Conservation (phyloP, 2,113 vertebrate species). For the Limanda limanda region DNA sequence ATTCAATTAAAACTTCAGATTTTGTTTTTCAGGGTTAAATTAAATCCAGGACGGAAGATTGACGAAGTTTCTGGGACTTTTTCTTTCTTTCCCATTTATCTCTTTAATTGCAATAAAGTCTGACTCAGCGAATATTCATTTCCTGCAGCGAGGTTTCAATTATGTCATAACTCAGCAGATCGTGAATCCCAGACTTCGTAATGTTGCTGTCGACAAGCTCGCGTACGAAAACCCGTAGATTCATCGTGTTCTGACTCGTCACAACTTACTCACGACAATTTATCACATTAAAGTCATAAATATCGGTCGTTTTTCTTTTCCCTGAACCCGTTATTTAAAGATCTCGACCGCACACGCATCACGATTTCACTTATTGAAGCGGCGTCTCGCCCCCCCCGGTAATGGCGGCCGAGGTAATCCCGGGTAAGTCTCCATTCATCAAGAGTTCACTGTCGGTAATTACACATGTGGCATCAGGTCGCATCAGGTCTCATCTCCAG, state of each 20-base stretch:
- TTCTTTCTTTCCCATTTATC: background rate
- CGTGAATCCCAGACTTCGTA: background rate
- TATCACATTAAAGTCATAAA: conserved; percentile 37
- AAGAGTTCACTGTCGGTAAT: conserved; percentile 48
- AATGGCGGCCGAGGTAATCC: background rate
- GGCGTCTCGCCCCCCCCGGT: background rate
- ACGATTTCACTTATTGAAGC: background rate
- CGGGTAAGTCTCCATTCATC: conserved; percentile 49
- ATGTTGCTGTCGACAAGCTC: background rate
- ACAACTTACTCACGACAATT: background rate
- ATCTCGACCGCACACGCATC: background rate
- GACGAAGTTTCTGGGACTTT: background rate
- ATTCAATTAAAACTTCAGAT: too few relatives aligned
- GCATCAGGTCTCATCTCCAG: conserved; percentile 46
- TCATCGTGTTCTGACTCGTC: conserved; percentile 13
- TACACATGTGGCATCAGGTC: conserved; percentile 18
- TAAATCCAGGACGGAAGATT: background rate
- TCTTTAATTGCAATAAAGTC: background rate
- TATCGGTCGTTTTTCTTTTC: conserved; percentile 11
- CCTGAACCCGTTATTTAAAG: background rate
- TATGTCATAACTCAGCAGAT: background rate
- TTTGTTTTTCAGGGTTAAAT: background rate
- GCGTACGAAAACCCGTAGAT: background rate
- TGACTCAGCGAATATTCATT: background rate
- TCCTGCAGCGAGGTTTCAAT: background rate